phyloP scores from a whole-genome alignment of 2,888 invertebrate species.

The Odontomyia ornata region DNA sequence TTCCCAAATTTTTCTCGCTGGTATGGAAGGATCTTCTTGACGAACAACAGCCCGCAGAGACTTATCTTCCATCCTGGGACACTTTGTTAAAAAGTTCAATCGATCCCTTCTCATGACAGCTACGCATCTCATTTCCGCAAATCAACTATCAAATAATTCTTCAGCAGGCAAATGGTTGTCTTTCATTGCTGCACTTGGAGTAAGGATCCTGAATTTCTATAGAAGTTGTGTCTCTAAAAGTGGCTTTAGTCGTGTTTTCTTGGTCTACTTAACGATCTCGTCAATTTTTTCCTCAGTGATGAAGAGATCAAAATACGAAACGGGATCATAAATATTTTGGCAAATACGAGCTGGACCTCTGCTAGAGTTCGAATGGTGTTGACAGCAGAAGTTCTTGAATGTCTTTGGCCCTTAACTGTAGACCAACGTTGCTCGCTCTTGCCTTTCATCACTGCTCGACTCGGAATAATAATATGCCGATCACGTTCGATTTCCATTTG shows the following conservation, averaged over 20 bases:
- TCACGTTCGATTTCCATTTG: conserved; percentile 5
- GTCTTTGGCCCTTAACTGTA: background rate
- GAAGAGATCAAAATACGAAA: conserved; percentile 30
- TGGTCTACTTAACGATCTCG: conserved; percentile 6
- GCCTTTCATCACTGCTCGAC: conserved; percentile 20
- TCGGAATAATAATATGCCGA: conserved; percentile 7
- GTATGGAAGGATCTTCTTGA: conserved; percentile 40
- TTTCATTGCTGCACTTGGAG: conserved; percentile 52
- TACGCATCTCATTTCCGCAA: conserved; percentile 50
- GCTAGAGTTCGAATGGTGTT: background rate
- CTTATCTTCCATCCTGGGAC: conserved; percentile 51
- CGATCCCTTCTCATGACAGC: conserved; percentile 48
- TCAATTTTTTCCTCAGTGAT: conserved; percentile 20
- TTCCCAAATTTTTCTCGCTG: no score
- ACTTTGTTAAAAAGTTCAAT: no score
- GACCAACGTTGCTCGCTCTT: background rate
- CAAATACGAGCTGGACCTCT: background rate
- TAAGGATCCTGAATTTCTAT: conserved; percentile 52
- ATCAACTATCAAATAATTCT: conserved; percentile 52
- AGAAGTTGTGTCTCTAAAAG: conserved; percentile 45
- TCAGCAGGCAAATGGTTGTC: conserved; percentile 53
- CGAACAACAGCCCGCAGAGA: conserved; percentile 2
- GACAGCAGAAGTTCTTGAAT: conserved; percentile 4
- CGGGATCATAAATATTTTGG: conserved; percentile 39
- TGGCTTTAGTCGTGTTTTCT: background rate